A percentile compares a stretch with the other conserved stretches of the same genome.
Conservation (phyloP, 2,888 invertebrate species). For the Drosophila phalerata region DNA sequence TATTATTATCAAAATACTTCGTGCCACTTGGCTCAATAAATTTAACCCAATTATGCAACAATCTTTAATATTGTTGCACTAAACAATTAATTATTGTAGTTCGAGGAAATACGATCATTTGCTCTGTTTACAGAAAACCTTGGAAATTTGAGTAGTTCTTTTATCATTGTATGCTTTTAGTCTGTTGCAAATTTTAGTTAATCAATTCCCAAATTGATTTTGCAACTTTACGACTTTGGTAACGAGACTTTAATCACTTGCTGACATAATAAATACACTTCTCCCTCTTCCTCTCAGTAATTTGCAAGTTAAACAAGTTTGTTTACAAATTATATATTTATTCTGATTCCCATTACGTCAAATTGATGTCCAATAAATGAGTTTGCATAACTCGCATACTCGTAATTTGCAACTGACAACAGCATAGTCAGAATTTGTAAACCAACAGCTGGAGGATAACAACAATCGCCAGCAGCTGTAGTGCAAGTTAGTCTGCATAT, state of each 20-base stretch:
- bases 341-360: conserved; percentile 71
- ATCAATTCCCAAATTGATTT: conserved; percentile 22
- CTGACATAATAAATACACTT: conserved; percentile 44
- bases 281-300: neutral
- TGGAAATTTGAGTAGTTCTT: neutral
- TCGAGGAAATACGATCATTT: neutral
- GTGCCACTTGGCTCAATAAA: conserved; percentile 14
- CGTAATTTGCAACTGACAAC: conserved; percentile 54
- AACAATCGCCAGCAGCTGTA: conserved; percentile 69
- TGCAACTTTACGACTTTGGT: conserved; percentile 40
- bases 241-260: conserved; percentile 53
- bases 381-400: conserved; percentile 70
- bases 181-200: neutral
- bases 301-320: conserved; percentile 44
- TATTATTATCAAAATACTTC: conserved; percentile 9
- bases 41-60: conserved; percentile 13
- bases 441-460: conserved; percentile 71
- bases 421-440: conserved; percentile 12
- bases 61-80: neutral
- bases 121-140: neutral
- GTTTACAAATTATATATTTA: conserved; percentile 23
- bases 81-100: conserved; percentile 7
- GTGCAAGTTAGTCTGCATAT: conserved; percentile 30
- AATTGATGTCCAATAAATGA: conserved; percentile 74
- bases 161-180: neutral